A percentile compares a stretch with the other conserved stretches of the same genome.
phyloP scores from a whole-genome alignment of 2,888 invertebrate genomes.

The Ceriagrion tenellum region DNA sequence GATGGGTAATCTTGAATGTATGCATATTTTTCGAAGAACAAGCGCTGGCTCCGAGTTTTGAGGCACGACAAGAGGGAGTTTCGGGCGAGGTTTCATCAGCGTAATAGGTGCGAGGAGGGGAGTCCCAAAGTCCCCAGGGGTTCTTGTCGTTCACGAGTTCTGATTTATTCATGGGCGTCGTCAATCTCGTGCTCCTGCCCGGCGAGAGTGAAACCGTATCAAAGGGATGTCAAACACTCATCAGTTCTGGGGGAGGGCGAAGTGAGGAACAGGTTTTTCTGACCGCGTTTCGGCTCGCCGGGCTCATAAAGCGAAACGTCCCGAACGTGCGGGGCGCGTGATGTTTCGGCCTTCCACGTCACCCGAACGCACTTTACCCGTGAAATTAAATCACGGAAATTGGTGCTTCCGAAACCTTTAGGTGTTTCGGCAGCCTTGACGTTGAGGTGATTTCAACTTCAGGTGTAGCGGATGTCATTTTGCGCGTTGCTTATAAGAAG shows the following conservation, averaged over 20 bases:
- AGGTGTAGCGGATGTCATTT: background rate
- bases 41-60: too few relatives aligned
- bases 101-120: too few relatives aligned
- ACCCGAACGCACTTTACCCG: background rate
- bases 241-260: background rate
- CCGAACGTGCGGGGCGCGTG: background rate
- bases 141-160: background rate
- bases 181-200: background rate
- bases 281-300: background rate
- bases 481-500: too few relatives aligned
- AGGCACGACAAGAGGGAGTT: too few relatives aligned
- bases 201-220: background rate
- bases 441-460: background rate
- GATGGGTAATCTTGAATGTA: too few relatives aligned
- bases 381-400: background rate
- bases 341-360: background rate
- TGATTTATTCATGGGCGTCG: background rate
- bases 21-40: too few relatives aligned
- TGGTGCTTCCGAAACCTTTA: background rate
- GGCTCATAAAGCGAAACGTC: background rate
- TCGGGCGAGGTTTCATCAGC: too few relatives aligned
- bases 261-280: background rate
- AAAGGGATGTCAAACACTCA: background rate
- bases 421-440: background rate
- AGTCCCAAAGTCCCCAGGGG: background rate